Evolutionary conservation across 1,140 invertebrate genomes (phyloP).

Genomic region (Plutomurus gul): DNA sequence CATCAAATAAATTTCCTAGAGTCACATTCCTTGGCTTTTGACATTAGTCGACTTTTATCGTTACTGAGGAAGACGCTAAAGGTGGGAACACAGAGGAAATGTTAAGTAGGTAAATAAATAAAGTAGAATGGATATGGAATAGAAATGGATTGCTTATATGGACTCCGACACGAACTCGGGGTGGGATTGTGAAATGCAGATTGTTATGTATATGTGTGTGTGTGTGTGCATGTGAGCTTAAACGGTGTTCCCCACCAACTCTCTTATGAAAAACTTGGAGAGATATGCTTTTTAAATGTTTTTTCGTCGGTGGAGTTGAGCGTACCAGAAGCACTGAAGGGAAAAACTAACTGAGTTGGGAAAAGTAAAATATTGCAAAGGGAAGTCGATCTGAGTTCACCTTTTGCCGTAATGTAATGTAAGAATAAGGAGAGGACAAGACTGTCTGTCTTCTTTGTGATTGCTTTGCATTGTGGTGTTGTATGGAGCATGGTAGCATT

Average conservation of each 20-base stretch:
- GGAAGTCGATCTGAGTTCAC: constrained; percentile 21
- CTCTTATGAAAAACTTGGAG: neutral
- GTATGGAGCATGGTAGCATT: neutral
- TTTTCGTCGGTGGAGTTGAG: neutral
- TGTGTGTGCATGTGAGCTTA: too few relatives aligned
- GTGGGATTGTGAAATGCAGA: too few relatives aligned
- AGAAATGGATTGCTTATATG: neutral
- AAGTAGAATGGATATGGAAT: constrained; percentile 8
- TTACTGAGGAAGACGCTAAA: neutral
- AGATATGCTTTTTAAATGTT: constrained; percentile 5
- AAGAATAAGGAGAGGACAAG: constrained; percentile 23
- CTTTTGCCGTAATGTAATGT: constrained; percentile 20
- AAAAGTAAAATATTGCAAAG: constrained; percentile 25
- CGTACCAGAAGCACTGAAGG: neutral
- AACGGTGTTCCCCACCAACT: too few relatives aligned
- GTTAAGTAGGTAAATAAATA: constrained; percentile 34
- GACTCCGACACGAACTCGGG: too few relatives aligned
- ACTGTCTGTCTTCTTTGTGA: constrained; percentile 20
- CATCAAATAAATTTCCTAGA: constrained; percentile 37
- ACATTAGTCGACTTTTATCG: constrained; percentile 31
- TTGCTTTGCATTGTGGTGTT: constrained; percentile 14
- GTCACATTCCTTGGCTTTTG: constrained; percentile 18
- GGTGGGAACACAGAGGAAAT: constrained; percentile 12
- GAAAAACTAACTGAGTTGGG: constrained; percentile 6
- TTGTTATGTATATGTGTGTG: too few relatives aligned